These are phyloP conservation scores for Monarcha castaneiventris DNA, from an alignment of 2,113 vertebrate genomes.

Conservation along the genomic window DNA sequence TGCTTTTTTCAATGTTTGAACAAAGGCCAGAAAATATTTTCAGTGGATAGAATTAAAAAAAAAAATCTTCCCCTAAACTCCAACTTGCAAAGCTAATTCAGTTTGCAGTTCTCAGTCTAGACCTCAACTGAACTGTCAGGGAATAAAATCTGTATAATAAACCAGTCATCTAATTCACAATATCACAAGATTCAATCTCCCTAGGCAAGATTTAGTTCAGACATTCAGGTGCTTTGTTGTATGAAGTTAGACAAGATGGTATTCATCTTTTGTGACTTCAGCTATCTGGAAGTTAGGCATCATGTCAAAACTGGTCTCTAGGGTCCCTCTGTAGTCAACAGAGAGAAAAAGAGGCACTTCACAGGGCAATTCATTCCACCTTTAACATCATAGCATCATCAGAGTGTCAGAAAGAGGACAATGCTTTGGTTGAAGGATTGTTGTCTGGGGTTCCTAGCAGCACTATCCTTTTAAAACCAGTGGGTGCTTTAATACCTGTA, in stretches of 20 bases:
- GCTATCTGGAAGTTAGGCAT: constrained; percentile 49
- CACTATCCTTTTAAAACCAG: constrained; percentile 24
- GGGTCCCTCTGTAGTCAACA: constrained; percentile 24
- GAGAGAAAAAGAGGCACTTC: constrained; percentile 48
- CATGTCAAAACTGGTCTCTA: constrained; percentile 24
- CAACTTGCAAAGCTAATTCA: background rate
- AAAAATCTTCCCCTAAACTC: background rate
- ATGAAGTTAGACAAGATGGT: constrained; percentile 37
- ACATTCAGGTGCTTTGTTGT: constrained; percentile 39
- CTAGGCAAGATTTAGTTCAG: constrained; percentile 53
- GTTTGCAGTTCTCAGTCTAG: background rate
- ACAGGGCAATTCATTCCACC: constrained; percentile 45
- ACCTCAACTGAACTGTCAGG: constrained; percentile 2
- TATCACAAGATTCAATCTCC: constrained; percentile 25
- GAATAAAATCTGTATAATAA: constrained; percentile 46
- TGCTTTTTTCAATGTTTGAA: background rate
- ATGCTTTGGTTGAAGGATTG: constrained; percentile 47
- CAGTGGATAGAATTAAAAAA: background rate
- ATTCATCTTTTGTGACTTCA: constrained; percentile 49
- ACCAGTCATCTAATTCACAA: background rate
- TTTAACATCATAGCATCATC: constrained; percentile 53
- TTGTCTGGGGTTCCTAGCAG: constrained; percentile 20
- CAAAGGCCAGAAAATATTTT: background rate
- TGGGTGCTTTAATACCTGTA: background rate
- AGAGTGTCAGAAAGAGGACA: constrained; percentile 38